Evolutionary conservation across 2,113 vertebrate genomes (phyloP).

Genomic region (Phaethon lepturus): DNA sequence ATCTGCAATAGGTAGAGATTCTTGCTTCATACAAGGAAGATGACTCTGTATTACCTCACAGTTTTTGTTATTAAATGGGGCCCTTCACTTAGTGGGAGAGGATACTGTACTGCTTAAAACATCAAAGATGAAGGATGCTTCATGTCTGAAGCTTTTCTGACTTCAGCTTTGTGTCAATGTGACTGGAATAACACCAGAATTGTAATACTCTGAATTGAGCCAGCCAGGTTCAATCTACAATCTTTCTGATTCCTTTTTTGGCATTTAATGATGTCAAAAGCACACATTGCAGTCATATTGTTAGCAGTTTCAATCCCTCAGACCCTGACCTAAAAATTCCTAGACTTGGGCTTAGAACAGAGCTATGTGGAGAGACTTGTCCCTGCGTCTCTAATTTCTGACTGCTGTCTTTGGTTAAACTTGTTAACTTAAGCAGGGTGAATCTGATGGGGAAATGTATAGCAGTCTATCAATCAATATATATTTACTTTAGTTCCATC

Average conservation of each 20-base stretch:
- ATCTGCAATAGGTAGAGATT: background rate
- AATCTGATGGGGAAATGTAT: background rate
- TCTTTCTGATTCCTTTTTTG: background rate
- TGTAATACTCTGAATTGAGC: background rate
- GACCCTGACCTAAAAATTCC: background rate
- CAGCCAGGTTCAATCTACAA: background rate
- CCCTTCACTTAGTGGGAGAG: background rate
- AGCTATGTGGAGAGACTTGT: background rate
- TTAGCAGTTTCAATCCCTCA: background rate
- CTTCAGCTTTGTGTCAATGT: background rate
- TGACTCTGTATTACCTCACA: background rate
- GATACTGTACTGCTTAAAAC: background rate
- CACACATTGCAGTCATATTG: accelerated
- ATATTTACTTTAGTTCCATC: background rate
- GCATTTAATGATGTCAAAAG: background rate
- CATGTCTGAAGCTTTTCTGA: background rate
- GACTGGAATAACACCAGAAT: background rate
- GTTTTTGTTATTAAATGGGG: background rate
- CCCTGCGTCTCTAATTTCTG: background rate
- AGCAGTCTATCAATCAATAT: background rate
- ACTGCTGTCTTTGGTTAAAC: background rate
- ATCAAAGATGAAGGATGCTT: background rate
- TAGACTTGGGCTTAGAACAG: background rate
- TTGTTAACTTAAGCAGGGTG: background rate
- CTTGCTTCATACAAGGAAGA: background rate